Evolutionary conservation across 30 jellyfish, hydroid and myxozoan species (phyloP), one percentile per base, ranked within the genome.

Genomic region (Aurelia aurita complex sp. Pacific): DNA sequence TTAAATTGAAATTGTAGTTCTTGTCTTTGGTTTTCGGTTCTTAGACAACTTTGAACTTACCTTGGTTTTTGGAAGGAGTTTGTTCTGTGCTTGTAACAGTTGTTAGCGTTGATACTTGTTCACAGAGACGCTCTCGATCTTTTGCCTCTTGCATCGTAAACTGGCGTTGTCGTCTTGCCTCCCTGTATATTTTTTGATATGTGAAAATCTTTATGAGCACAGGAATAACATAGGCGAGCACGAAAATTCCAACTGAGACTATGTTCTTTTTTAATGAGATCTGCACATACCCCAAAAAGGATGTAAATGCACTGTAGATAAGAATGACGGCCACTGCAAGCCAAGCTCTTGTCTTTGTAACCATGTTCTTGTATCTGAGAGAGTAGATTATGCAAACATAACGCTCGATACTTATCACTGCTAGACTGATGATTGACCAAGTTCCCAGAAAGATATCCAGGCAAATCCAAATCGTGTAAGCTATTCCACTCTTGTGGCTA

Each of bases 371-470:
- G 66, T 85, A 85, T 3, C 61, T 69, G 46, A 91, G 36, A 17
- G 96, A 89, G 67, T 91, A 77, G 23, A 52, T 81, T n/a, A 91
- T 91, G 69, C 89, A 91, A 8, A 40, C 52, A 40, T 40, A 40
- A 2, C 52, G 52, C 52, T 40, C 52, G 8, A 40, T 40, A 9
- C 52, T 71, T 43, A 69, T 92, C 94, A 92, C 81, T 10, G 97
- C 90, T 2, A 92, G 73, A 61, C 90, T 88, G 90, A 83, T 82
- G 33, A 92, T 92, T 15, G 98, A 92, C 88, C 82, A 88, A 15
- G 97, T 81, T 68, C 98, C 88, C 55, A 97, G 88, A 74, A 92
- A 82, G 13, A 92, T 88, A 57, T 92, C 98, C 63, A 92, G 67
- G 72, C 94, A 82, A 6, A 71, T 54, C 86, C 89, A 83, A 23